Base-by-base conservation (phyloP, 2,888 invertebrate species). In the Odontocolon sp. region DNA sequence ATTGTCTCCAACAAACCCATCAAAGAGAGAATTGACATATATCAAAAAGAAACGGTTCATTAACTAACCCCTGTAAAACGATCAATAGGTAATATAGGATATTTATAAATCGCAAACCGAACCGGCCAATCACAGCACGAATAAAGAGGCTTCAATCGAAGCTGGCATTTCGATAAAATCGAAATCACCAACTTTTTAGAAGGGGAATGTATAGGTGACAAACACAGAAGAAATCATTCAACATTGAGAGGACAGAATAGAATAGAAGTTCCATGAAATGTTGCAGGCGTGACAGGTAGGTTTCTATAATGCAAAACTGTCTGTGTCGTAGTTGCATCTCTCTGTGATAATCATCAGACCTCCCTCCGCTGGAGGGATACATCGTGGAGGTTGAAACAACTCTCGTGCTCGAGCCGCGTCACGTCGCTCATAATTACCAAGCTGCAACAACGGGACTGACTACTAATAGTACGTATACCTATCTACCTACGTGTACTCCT, bases 361-460 rank as follows among this genome's bases (percentile, higher is more conserved):
- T 57, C 69, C 40, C 28, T 33, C 14, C 50, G 59, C 67, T 64
- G 42, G 9, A 42, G 42, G 63, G 63, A 57, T 75, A 45, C 45
- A 56, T 50, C 28, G 57, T 38, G 76, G 38, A 61, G 57, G 57
- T 26, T 63, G 68, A 47, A 66, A 28, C 45, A 36, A 45, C 75
- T 16, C 52, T 26, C 31, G 33, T 8, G 57, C 64, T 26, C 36
- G 57, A 64, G 33, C 54, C 63, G 50, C 69, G 69, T 71, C 66
- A 67, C 67, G 77, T 77, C 72, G 31, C 67, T 77, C 68, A 68
- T 71, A 63, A 77, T 77, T 77, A 77, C 47, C 57, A 26, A 40
- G 9, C 33, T 64, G 40, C 50, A 77, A 64, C 63, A 68, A 56
- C 64, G 26, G 18, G 9, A 63, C 45, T 36, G 63, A 36, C 54